These are phyloP conservation scores for Syncerus caffer DNA, from an alignment of 2,797 vertebrate species.

Conservation along the genomic window DNA sequence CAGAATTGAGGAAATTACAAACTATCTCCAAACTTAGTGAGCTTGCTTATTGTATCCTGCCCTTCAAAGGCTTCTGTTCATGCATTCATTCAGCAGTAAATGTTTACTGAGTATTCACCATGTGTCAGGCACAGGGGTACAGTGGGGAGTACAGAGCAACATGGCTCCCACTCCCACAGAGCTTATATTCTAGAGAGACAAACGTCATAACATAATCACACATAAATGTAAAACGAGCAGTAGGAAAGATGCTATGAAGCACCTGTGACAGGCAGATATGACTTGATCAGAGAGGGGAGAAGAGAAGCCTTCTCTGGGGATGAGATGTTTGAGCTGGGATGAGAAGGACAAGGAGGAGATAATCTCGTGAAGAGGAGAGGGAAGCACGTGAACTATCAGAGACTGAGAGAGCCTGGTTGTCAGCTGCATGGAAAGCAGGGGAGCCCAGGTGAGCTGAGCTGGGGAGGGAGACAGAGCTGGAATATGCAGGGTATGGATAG, in stretches of 20 bases:
- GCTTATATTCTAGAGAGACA: not conserved
- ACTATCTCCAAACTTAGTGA: not conserved
- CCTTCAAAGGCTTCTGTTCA: not conserved
- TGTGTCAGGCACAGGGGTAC: not conserved
- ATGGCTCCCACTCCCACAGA: not conserved
- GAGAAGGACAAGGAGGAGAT: not conserved
- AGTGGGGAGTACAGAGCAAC: not conserved
- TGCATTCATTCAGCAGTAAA: not conserved
- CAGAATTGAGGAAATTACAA: not conserved
- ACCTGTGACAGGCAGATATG: not conserved
- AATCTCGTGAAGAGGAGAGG: not conserved
- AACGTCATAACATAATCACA: not conserved
- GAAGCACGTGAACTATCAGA: not conserved
- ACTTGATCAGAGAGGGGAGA: not conserved
- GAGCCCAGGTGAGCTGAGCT: not conserved
- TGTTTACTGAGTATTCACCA: not conserved
- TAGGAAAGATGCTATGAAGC: not conserved
- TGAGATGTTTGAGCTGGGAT: not conserved
- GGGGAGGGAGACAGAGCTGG: not conserved
- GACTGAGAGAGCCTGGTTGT: too few relatives aligned
- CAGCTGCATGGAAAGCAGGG: not conserved
- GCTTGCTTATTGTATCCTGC: not conserved
- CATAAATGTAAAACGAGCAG: not conserved
- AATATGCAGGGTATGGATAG: too few relatives aligned
- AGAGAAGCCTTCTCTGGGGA: not conserved